phyloP scores from a whole-genome alignment of 2,888 invertebrate genomes.

The Chrysolina americana region DNA sequence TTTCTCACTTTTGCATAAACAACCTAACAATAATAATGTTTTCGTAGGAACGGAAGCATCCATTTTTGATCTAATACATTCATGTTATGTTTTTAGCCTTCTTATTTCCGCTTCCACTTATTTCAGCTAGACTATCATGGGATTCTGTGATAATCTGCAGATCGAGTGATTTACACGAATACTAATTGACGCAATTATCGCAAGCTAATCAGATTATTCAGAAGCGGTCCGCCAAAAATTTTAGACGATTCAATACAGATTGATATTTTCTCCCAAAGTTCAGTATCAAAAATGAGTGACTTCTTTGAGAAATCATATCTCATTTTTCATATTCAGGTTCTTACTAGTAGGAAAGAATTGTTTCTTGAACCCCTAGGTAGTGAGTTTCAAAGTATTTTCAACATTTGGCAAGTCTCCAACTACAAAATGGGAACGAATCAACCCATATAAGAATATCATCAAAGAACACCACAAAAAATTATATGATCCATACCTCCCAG shows the following conservation, averaged over 20 bases:
- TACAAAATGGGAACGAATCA: too few species aligned
- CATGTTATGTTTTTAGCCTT: not conserved
- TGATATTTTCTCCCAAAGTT: too few species aligned
- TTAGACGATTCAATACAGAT: not conserved
- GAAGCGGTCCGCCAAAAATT: not conserved
- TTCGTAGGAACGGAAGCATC: constrained; percentile 7
- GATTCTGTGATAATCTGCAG: constrained; percentile 7
- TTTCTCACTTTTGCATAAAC: not conserved
- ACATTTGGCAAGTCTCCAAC: too few species aligned
- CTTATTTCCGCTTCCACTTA: constrained; percentile 27
- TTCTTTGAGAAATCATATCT: not conserved
- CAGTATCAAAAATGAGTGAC: too few species aligned
- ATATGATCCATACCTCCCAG: too few species aligned
- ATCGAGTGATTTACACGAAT: constrained; percentile 11
- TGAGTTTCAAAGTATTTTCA: too few species aligned
- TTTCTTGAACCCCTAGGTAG: too few species aligned
- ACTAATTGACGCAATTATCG: not conserved
- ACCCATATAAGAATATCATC: too few species aligned
- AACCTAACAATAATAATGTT: not conserved
- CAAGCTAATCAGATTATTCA: not conserved
- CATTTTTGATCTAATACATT: constrained; percentile 3
- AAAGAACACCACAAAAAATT: too few species aligned
- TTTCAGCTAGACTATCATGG: constrained; percentile 28
- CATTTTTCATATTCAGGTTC: too few species aligned
- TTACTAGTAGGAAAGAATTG: too few species aligned